These are phyloP conservation scores for Nebria salina DNA, from an alignment of 2,888 invertebrate genomes.

Conservation along the genomic window DNA sequence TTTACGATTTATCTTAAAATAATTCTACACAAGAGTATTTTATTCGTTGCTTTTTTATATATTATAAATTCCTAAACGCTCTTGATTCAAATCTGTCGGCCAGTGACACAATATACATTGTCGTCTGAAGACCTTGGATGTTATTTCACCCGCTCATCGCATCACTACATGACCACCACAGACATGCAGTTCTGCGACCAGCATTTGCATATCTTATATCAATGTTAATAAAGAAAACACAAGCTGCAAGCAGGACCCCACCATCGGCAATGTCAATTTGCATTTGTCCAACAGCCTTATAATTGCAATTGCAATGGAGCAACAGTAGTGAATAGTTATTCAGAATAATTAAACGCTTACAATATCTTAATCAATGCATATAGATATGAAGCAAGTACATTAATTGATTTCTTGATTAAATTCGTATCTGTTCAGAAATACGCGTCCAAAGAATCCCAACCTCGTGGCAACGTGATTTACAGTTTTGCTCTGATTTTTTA, in stretches of 20 bases:
- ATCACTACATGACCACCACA: neutral
- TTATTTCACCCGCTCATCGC: neutral
- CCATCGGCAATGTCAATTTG: neutral
- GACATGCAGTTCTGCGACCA: neutral
- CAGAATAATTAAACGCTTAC: neutral
- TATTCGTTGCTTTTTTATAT: no score
- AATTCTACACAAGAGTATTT: neutral
- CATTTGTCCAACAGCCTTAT: neutral
- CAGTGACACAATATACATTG: slow-evolving; percentile 1
- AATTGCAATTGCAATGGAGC: neutral
- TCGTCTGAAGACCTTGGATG: neutral
- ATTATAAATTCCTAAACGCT: neutral
- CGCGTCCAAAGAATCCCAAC: no score
- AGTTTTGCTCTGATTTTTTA: neutral
- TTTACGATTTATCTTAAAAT: neutral
- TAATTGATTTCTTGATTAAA: neutral
- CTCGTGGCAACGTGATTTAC: neutral
- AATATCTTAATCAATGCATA: neutral
- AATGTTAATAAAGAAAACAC: neutral
- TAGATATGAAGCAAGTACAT: neutral
- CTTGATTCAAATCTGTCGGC: slow-evolving; percentile 1
- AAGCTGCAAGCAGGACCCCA: neutral
- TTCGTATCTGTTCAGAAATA: neutral
- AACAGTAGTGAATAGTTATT: neutral
- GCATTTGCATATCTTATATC: slow-evolving; percentile 1